Evolutionary conservation across 2,888 invertebrate genomes (phyloP).

Genomic region (Orthonevra nobilis): DNA sequence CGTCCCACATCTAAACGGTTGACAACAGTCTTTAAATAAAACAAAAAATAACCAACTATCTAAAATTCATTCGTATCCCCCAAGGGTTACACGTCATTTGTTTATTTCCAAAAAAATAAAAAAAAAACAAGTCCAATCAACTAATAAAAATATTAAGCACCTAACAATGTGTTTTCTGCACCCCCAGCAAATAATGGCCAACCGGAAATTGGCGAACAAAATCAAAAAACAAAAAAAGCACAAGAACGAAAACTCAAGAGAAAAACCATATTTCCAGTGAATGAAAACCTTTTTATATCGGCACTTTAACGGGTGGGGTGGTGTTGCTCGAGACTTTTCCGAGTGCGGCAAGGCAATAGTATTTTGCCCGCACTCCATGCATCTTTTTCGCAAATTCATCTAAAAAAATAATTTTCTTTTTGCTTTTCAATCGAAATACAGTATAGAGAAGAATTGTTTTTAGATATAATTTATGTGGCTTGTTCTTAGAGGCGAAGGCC

Average conservation of each 20-base stretch:
- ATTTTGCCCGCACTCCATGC: slow-evolving; percentile 38
- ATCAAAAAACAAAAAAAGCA: slow-evolving; percentile 39
- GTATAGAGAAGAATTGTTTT: slow-evolving; percentile 37
- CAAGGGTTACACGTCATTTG: slow-evolving; percentile 22
- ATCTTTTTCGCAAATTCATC: slow-evolving; percentile 67
- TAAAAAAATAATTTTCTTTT: slow-evolving; percentile 48
- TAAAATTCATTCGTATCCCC: too few species aligned
- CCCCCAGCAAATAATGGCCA: slow-evolving; percentile 48
- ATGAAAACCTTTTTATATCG: slow-evolving; percentile 45
- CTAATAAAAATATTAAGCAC: slow-evolving; percentile 60
- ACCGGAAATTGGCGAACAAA: slow-evolving; percentile 56
- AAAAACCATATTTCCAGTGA: slow-evolving; percentile 37
- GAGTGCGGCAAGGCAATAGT: slow-evolving; percentile 44
- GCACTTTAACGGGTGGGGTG: slow-evolving; percentile 10
- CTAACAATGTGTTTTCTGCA: slow-evolving; percentile 50
- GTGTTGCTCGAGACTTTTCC: not conserved
- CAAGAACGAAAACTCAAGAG: slow-evolving; percentile 26
- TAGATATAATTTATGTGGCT: slow-evolving; percentile 50
- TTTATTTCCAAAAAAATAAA: slow-evolving; percentile 24
- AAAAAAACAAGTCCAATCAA: slow-evolving; percentile 53
- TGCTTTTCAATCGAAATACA: slow-evolving; percentile 10
- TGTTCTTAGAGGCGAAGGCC: slow-evolving; percentile 9
- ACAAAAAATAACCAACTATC: not conserved
- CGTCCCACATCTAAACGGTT: not conserved
- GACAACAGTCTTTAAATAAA: slow-evolving; percentile 9